Evolutionary conservation across 92 coral and sea anemone genomes (phyloP).

Genomic region (Chrysogorgia sp.): DNA sequence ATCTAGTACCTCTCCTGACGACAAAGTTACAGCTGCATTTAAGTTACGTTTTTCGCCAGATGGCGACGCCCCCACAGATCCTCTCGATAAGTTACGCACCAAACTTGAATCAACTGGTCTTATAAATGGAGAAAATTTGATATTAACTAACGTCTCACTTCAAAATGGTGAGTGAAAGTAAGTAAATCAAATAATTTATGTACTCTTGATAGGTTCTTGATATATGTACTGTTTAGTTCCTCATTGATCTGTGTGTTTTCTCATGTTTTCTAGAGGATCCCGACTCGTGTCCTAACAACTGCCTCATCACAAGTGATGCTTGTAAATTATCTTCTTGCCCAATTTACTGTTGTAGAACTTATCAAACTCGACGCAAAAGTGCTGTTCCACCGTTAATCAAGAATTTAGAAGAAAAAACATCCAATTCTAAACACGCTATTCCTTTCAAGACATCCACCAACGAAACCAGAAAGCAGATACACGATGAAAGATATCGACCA

Average conservation of each 20-base stretch:
- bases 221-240: neutral
- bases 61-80: conserved; percentile 84
- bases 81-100: conserved; percentile 64
- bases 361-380: conserved; percentile 20
- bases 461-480: neutral
- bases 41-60: conserved; percentile 84
- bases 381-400: conserved; percentile 1
- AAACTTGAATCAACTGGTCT: conserved; percentile 32
- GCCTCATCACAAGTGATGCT: conserved; percentile 1
- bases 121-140: conserved; percentile 22
- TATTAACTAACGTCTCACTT: conserved; percentile 22
- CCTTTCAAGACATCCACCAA: neutral
- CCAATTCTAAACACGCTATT: neutral
- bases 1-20: conserved; percentile 52
- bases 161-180: conserved; percentile 54
- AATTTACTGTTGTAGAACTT: conserved; percentile 32
- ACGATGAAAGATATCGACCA: neutral
- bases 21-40: conserved; percentile 68
- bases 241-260: neutral
- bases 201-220: neutral
- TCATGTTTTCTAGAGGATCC: conserved; percentile 18
- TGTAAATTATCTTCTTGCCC: conserved; percentile 31
- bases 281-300: conserved; percentile 33
- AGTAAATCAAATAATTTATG: neutral
- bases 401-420: neutral